Percentiles rank a stretch among this genome's conserved stretches.
Conservation (phyloP, 2,797 vertebrate genomes). For the Smutsia temminckii region DNA sequence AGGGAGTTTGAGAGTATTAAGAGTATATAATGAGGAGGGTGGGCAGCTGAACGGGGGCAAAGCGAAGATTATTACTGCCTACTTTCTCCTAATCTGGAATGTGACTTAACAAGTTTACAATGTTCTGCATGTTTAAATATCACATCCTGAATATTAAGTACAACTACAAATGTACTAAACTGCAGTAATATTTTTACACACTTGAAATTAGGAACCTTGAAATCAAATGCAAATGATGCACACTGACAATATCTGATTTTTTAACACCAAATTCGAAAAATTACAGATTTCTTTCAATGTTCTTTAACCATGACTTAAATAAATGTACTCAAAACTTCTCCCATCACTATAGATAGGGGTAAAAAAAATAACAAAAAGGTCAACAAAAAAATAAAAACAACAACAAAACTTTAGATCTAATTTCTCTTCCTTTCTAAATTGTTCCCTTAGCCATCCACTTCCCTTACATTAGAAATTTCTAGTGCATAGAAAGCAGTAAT, state of each 20-base stretch:
- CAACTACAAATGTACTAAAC: background rate
- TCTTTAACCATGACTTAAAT: constrained; percentile 45
- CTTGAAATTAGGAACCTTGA: constrained; percentile 40
- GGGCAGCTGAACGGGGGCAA: background rate
- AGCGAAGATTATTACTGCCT: background rate
- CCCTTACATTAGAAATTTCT: background rate
- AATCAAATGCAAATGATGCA: constrained; percentile 51
- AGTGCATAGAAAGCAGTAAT: background rate
- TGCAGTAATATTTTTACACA: constrained; percentile 30
- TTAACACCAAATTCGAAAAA: constrained; percentile 38
- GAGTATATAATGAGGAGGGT: background rate
- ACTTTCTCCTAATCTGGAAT: constrained; percentile 59
- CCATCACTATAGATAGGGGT: constrained; percentile 16
- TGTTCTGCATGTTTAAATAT: constrained; percentile 44
- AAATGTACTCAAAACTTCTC: constrained; percentile 36
- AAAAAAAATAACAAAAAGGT: background rate
- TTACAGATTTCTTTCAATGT: constrained; percentile 3
- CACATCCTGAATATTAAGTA: constrained; percentile 48
- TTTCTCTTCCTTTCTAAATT: constrained; percentile 49
- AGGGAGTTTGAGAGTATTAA: background rate
- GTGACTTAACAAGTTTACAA: constrained; percentile 33
- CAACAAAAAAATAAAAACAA: background rate
- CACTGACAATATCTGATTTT: background rate
- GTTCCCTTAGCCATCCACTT: background rate
- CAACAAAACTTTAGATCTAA: background rate